Evolutionary conservation across 1,140 invertebrate genomes (phyloP), one percentile per base, ranked within the genome.

Genomic region (Pseudomyrmex gracilis): DNA sequence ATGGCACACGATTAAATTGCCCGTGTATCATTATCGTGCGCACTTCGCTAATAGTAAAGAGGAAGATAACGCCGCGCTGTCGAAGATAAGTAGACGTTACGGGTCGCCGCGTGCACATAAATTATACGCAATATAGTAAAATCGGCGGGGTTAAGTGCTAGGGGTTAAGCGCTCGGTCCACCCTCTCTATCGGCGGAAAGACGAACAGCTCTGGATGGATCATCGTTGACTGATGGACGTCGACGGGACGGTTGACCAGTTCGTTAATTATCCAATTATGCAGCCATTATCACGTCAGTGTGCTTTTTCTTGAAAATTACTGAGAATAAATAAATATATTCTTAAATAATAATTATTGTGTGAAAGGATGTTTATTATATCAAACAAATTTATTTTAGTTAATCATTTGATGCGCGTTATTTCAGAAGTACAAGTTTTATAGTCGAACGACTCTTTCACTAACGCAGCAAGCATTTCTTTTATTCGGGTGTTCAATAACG

Each of bases 21-120:
- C 58, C 78, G 78, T 82, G 68, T 82, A 82, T 82, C 78, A 82
- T 82, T 74, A 74, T 82, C 58, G 78, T 74, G 78, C 70, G 78
- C 78, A 74, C 78, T 73, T 82, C 13, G 78, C 78, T 74, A 82
- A 73, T 80, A 80, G 76, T 61, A 74, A 73, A 82, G 70, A 60
- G 51, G 70, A 61, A 73, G 78, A 71, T 82, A 82, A 82, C 47
- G 68, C 67, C 68, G 45, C 58, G 47, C 58, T 58, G 55, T 73
- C 24, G 68, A 34, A 74, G 70, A 74, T 82, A 82, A 82, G 58
- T 74, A 45, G 78, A 82, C 58, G 70, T 82, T 82, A 74, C 60
- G 49, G 49, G 58, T 51, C 34, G 71, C 57, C 57, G 70, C 71
- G 78, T 51, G 70, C 70, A 82, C 78, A 82, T 82, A 82, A 82